phyloP scores from a whole-genome alignment of 1,140 invertebrate species.

The Drosophila athabasca region DNA sequence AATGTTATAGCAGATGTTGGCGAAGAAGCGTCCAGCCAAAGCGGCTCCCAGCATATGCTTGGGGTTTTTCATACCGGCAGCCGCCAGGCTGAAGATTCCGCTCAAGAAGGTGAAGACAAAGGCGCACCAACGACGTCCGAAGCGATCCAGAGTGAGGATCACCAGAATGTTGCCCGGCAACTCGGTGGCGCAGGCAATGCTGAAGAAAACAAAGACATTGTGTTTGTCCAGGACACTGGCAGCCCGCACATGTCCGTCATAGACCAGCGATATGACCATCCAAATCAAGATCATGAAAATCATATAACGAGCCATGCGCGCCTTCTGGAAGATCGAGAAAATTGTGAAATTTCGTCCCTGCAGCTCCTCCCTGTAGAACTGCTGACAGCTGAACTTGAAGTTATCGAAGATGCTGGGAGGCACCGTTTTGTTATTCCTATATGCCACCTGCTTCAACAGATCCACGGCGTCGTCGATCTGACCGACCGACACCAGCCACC shows the following conservation, averaged over 20 bases:
- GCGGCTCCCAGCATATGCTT: constrained; percentile 88
- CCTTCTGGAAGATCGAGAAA: constrained; percentile 89
- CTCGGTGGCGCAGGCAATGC: constrained; percentile 90
- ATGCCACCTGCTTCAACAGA: constrained; percentile 91
- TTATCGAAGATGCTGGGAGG: constrained; percentile 88
- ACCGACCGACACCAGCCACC: constrained; percentile 92
- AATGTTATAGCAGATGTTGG: constrained; percentile 95
- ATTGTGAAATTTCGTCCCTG: constrained; percentile 89
- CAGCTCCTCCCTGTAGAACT: constrained; percentile 87
- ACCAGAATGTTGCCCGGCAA: constrained; percentile 91
- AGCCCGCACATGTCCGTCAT: constrained; percentile 93
- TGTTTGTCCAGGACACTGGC: constrained; percentile 89
- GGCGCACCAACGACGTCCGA: constrained; percentile 93
- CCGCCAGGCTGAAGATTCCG: constrained; percentile 91
- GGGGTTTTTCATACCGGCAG: constrained; percentile 87
- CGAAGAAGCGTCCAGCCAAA: constrained; percentile 91
- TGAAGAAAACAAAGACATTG: constrained; percentile 93
- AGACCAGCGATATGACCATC: constrained; percentile 94
- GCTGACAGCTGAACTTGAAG: constrained; percentile 85
- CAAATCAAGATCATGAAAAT: constrained; percentile 91
- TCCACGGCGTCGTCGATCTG: constrained; percentile 89
- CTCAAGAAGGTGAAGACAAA: constrained; percentile 91
- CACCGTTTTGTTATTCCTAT: constrained; percentile 89
- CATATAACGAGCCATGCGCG: constrained; percentile 88
- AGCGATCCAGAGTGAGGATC: constrained; percentile 90